phyloP scores from a whole-genome alignment of 2,888 invertebrate species.

The Odiellus spinosus region DNA sequence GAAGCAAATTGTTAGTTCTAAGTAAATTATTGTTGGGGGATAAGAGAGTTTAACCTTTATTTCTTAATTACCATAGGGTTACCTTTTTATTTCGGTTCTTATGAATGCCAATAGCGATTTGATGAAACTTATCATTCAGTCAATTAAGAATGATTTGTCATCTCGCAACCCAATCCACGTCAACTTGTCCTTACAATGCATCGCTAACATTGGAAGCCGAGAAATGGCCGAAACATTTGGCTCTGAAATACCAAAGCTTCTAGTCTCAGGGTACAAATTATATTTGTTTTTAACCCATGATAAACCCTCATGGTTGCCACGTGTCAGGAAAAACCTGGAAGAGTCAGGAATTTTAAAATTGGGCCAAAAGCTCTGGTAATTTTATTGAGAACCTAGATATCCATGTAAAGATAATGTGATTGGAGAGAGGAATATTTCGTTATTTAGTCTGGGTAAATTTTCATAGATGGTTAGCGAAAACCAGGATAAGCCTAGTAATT shows the following conservation, averaged over 20 bases:
- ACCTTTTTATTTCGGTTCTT: constrained; percentile 97
- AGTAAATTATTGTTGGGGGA: neutral
- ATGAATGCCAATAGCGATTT: constrained; percentile 98
- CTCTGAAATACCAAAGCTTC: constrained; percentile 90
- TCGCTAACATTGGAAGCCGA: constrained; percentile 96
- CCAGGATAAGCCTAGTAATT: no score
- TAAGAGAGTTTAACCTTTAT: no score
- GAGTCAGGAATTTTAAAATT: no score
- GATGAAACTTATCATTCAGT: constrained; percentile 96
- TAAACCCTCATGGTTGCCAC: no score
- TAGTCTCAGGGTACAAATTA: constrained; percentile 72
- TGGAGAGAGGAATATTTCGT: no score
- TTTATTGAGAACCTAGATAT: no score
- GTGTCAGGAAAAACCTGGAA: no score
- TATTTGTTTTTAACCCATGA: no score
- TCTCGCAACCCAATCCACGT: constrained; percentile 95
- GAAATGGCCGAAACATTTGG: constrained; percentile 99
- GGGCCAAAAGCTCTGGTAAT: no score
- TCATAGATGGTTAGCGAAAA: no score
- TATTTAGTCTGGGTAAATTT: no score
- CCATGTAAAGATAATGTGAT: no score
- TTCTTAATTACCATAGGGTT: constrained; percentile 52
- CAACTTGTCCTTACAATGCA: constrained; percentile 95
- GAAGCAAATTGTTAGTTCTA: constrained; percentile 68
- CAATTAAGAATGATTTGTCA: constrained; percentile 94